Evolutionary conservation across 64 coral and sea anemone genomes (phyloP), one percentile per base, ranked within the genome.

Genomic region (Montipora cactus): DNA sequence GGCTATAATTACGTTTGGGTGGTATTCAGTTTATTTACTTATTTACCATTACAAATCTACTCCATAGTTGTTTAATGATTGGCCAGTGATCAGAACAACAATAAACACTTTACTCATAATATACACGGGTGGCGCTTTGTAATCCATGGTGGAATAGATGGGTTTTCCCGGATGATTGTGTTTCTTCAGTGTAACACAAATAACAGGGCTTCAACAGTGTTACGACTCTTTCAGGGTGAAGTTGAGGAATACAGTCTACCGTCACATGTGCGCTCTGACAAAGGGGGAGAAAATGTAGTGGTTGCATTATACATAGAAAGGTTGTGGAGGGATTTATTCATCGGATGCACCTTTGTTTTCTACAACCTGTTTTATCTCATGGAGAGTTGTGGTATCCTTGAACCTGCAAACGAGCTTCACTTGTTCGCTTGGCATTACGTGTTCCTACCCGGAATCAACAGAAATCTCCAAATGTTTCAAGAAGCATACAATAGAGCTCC

Each of bases 301-400:
- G 89, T 91, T 81, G 89, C 78, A 68, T 50, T 91, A 70, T 91
- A 91, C 78, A 91, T 91, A 20, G 86, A 88, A 88, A 47, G 86
- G 86, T 75, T 91, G 59, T 91, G 89, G 77, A 15, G 77, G 22
- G 89, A 91, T 91, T 91, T 91, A 78, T 91, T 91, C 89, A 91
- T 91, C 59, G 47, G 89, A 16, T 91, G 89, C 59, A 91, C 89
- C 8, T 91, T 91, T 91, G 57, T 91, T 66, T 91, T 91, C 46
- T 81, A 91, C 78, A 81, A n/a, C 71, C 59, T 91, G 37, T 91
- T 91, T 68, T 45, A 81, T 46, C 49, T 81, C 77, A 64, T 64
- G 59, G 59, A 64, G 59, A 64, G 59, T 64, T 64, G 59, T 64
- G 59, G 59, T 12, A 64, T 91, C 20, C 89, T 91, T 71, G 78